phyloP scores from a whole-genome alignment of 2,888 invertebrate species.

The Cosmia trapezina region DNA sequence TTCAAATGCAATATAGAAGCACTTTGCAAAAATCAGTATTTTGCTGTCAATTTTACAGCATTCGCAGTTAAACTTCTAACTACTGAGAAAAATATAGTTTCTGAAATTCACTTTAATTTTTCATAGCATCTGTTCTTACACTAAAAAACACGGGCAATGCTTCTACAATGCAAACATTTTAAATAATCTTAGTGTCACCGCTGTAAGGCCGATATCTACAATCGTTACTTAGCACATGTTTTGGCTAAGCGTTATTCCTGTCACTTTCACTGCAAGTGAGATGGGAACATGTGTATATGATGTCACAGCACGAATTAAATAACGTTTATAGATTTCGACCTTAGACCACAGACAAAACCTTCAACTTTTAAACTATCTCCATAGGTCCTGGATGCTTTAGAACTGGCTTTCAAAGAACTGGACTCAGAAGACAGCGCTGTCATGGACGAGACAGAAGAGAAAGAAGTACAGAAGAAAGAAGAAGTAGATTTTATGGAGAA shows the following conservation, averaged over 20 bases:
- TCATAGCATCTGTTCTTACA: slow-evolving; percentile 10
- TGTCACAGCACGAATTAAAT: neutral
- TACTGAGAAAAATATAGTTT: neutral
- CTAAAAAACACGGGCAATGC: slow-evolving; percentile 33
- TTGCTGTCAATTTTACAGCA: neutral
- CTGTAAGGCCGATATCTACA: neutral
- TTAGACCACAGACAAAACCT: slow-evolving; percentile 5
- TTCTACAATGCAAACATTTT: slow-evolving; percentile 48
- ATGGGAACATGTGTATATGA: too few relatives aligned
- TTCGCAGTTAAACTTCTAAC: neutral
- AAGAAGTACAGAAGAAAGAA: slow-evolving; percentile 63
- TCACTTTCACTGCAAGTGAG: neutral
- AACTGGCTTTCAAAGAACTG: slow-evolving; percentile 91
- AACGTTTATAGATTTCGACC: neutral
- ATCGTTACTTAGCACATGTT: neutral
- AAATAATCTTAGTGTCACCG: slow-evolving; percentile 22
- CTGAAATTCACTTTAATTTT: neutral
- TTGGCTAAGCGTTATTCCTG: neutral
- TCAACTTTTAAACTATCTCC: slow-evolving; percentile 63
- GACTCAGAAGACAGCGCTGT: slow-evolving; percentile 89
- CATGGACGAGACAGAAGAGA: slow-evolving; percentile 83
- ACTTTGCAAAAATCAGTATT: slow-evolving; percentile 2
- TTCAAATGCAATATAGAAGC: slow-evolving; percentile 44
- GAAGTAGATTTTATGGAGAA: slow-evolving; percentile 75
- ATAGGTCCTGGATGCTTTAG: slow-evolving; percentile 92